Base-by-base conservation (phyloP, 2,797 vertebrate species). In the Hippopotamyrus pictus region DNA sequence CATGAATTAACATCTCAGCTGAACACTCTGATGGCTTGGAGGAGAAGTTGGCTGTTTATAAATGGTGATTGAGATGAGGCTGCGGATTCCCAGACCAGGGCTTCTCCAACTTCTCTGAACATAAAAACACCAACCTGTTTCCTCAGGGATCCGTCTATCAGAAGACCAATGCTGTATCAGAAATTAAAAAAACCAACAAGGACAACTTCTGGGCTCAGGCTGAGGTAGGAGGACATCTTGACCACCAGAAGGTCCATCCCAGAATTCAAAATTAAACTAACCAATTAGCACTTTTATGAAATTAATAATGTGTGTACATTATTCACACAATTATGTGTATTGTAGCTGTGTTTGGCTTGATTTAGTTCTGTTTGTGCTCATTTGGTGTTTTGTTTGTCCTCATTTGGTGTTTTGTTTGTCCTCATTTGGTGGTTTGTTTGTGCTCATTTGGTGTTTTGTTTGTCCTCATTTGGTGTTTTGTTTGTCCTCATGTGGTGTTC, bases 201-300 rank as follows among this genome's bases (percentile, higher is more conserved):
- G 98, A 98, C 90, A 98, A 92, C 89, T 99, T 99, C 95, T 99
- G 98, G 98, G 98, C 98, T 65, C 98, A 99, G 93, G 96, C 98
- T 0, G 98, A 99, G 98, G 98, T 99, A 94, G 91, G 93, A 9
- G 84, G 19, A 83, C 88, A 17, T 69, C 65, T 33, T 69, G 65
- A 3, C 41, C 44, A 41, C 19, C 76, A 82, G 41, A 37, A 14
- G 29, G 5, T 46, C 76, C 3, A 46, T 82, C 41, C 79, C 79
- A 83, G 79, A 83, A 76, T 37, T 76, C 69, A 76, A n/a, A 79
- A 44, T 79, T 41, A 79, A 44, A 33, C 65, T 79, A 79, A 37
- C 12, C 25, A 73, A 79, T 41, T 79, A 3, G 65, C 65, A 17
- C 37, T 9, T 41, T 76, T 19, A 79, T 44, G 6, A 44, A 33